A percentile compares a stretch with the other conserved stretches of the same genome.
phyloP scores from a whole-genome alignment of 2,113 vertebrate species.

The Tringa solitaria region DNA sequence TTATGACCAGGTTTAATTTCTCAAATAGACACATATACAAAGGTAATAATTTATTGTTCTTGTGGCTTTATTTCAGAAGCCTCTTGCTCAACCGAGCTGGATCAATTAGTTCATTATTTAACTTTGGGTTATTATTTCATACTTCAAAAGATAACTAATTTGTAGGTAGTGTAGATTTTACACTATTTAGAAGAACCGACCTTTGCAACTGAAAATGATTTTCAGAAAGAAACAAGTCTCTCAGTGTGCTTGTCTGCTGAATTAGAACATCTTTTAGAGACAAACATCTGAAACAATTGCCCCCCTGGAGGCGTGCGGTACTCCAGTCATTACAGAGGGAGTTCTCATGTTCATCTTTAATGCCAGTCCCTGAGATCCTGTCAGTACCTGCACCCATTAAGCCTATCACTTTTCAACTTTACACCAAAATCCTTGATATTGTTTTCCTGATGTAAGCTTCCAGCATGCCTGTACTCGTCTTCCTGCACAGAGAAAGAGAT shows the following conservation, averaged over 20 bases:
- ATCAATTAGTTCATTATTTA: background rate
- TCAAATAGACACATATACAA: background rate
- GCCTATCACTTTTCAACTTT: constrained; percentile 58
- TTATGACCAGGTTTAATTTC: background rate
- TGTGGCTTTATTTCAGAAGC: background rate
- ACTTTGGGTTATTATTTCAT: background rate
- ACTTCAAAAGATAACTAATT: background rate
- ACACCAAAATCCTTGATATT: constrained; percentile 44
- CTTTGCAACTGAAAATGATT: background rate
- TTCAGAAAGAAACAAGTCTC: background rate
- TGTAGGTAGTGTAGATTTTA: background rate
- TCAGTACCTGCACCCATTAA: constrained; percentile 54
- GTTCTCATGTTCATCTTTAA: constrained; percentile 10
- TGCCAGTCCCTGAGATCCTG: constrained; percentile 20
- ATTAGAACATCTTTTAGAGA: background rate
- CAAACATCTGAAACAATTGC: constrained; percentile 20
- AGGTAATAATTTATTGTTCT: background rate
- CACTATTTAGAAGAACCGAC: background rate
- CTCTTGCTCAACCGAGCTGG: background rate
- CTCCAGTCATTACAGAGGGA: background rate
- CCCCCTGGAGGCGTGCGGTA: background rate
- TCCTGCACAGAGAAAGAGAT: background rate
- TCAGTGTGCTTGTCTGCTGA: background rate
- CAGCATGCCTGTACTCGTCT: constrained; percentile 35
- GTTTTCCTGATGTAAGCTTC: background rate